A percentile compares a stretch with the other conserved stretches of the same genome.
Evolutionary conservation across 2,888 invertebrate species (phyloP).

Genomic region (Cephus nigrinus): DNA sequence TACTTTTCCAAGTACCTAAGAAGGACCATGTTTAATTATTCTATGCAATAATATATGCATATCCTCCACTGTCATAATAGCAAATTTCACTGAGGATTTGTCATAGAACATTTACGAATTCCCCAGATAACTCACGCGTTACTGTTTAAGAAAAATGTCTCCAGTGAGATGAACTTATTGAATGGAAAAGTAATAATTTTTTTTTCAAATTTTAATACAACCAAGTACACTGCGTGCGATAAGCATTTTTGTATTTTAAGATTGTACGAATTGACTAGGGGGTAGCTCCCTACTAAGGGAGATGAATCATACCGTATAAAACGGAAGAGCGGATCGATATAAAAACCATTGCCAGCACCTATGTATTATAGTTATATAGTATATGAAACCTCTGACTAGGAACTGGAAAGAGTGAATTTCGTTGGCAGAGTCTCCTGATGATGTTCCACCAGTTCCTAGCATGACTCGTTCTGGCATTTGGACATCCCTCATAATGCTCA

Average conservation of each 20-base stretch:
- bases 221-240: neutral
- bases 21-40: neutral
- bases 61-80: neutral
- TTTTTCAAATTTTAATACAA: neutral
- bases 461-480: slow-evolving; percentile 47
- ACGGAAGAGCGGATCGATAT: slow-evolving; percentile 44
- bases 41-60: neutral
- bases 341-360: slow-evolving; percentile 15
- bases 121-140: neutral
- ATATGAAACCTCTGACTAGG: neutral
- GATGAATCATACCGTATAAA: slow-evolving; percentile 22
- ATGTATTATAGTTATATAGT: neutral
- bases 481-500: slow-evolving; percentile 34
- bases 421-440: neutral
- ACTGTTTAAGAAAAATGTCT: neutral
- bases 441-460: slow-evolving; percentile 35
- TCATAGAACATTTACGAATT: neutral
- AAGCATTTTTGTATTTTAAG: neutral
- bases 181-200: neutral
- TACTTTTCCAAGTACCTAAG: neutral
- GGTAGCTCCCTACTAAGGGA: neutral
- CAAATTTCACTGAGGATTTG: neutral
- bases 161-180: neutral
- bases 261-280: neutral
- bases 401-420: slow-evolving; percentile 2